Evolutionary conservation across 2,888 invertebrate genomes (phyloP), one percentile per base, ranked within the genome.

Genomic region (Hypercompe scribonia): DNA sequence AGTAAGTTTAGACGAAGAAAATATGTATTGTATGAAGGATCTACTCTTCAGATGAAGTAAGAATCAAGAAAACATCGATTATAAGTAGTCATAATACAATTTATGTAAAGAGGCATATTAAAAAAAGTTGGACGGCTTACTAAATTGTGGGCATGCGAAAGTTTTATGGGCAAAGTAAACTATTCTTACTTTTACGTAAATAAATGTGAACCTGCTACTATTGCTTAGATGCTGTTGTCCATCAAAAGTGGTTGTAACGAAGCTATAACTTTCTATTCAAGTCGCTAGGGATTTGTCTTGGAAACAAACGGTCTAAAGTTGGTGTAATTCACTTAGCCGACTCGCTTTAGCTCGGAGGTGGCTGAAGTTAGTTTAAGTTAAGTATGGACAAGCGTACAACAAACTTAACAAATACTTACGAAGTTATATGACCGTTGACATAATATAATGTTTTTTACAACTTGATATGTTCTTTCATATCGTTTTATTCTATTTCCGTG

Each of bases 271-370:
- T 68, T 68, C 50, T 34, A 58, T 36, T 68, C 54, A 58, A 58
- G 34, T 28, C 54, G 33, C 36, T 1, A n/a, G 18, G 54, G 68
- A 68, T 68, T 68, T 68, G 54, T 68, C 68, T 68, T 36, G 24
- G 15, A 34, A 68, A 68, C 68, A 54, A 58, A 68, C 54, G 46
- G n/a, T n/a, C 68, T 54, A 15, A 68, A 68, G 54, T 33, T 68
- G n/a, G n/a, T 54, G 15, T 34, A 34, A 68, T 36, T 68, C 36
- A 68, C 70, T 74, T 70, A 68, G 39, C 39, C 31, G 21, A 66
- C 42, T 31, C 18, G 39, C 65, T 65, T 65, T 33, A 65, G 18
- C 4, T 31, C n/a, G n/a, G 21, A 21, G 31, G 28, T 42, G 10
- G 21, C 11, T 31, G 7, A 21, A 21, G 31, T 42, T 42, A 31